phyloP scores from a whole-genome alignment of 2,888 invertebrate species.

The Aromia moschata region DNA sequence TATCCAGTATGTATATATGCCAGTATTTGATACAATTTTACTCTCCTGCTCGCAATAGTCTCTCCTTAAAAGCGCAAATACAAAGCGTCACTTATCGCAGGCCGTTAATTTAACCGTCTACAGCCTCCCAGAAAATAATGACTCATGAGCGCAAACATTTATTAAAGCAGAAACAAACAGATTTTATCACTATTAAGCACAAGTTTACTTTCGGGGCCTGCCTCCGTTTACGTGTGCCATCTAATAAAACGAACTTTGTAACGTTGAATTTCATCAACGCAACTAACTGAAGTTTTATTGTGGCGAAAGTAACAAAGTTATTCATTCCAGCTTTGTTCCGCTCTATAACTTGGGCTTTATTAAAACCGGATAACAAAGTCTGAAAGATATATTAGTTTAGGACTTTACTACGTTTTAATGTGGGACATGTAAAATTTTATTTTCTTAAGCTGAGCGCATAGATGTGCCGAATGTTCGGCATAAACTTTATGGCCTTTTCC shows the following conservation, averaged over 20 bases:
- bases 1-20: too few species aligned
- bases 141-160: slow-evolving; percentile 2
- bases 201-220: slow-evolving; percentile 6
- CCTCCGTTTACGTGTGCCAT: background rate
- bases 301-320: background rate
- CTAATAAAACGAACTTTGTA: slow-evolving; percentile 17
- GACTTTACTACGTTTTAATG: background rate
- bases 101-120: background rate
- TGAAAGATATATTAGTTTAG: background rate
- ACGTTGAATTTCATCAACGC: background rate
- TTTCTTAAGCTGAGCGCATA: background rate
- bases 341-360: background rate
- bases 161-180: slow-evolving; percentile 13
- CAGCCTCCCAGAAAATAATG: background rate
- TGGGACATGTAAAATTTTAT: background rate
- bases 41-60: too few species aligned
- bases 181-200: slow-evolving; percentile 13
- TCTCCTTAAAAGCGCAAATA: too few species aligned
- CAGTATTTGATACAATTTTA: too few species aligned
- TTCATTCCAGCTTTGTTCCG: background rate
- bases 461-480: too few species aligned
- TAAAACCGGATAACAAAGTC: background rate
- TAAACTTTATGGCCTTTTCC: too few species aligned
- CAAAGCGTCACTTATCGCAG: background rate
- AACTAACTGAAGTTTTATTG: slow-evolving; percentile 4